Evolutionary conservation across 2,797 vertebrate species (phyloP).

Genomic region (Arrhamphus sclerolepis): DNA sequence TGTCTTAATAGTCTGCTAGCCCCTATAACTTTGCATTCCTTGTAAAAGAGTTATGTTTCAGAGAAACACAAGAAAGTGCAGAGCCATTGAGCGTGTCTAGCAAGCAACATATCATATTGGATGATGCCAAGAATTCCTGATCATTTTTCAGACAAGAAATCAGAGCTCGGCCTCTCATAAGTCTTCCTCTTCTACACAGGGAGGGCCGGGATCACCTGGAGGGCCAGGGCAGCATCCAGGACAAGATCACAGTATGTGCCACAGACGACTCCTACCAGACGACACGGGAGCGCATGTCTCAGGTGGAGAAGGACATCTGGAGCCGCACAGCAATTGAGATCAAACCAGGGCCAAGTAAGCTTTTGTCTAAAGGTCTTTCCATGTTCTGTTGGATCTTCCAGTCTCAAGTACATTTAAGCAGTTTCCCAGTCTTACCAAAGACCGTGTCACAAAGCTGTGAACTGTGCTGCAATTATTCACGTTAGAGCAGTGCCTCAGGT

Average conservation of each 20-base stretch:
- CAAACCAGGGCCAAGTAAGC: conserved; percentile 81
- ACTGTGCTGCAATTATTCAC: conserved; percentile 54
- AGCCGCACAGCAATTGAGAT: conserved; percentile 84
- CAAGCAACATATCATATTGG: background rate
- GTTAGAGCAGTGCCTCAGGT: conserved; percentile 45
- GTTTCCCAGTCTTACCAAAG: background rate
- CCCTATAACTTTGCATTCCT: conserved; percentile 41
- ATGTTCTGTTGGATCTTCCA: conserved; percentile 22
- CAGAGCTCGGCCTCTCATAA: conserved; percentile 15
- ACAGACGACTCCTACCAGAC: conserved; percentile 85
- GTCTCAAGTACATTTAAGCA: background rate
- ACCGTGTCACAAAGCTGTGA: conserved; percentile 65
- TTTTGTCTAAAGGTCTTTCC: conserved; percentile 24
- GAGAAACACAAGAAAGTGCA: conserved; percentile 23
- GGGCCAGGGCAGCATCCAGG: conserved; percentile 87
- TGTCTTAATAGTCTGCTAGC: conserved; percentile 23
- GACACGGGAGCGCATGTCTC: conserved; percentile 81
- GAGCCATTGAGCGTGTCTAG: conserved; percentile 40
- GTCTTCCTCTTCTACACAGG: conserved; percentile 65
- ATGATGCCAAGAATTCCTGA: conserved; percentile 1
- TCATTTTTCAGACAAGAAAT: conserved; percentile 20
- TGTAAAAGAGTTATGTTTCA: conserved; percentile 23
- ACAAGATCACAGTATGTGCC: conserved; percentile 89
- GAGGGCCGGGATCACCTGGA: conserved; percentile 83
- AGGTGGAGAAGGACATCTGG: conserved; percentile 85